These are phyloP conservation scores for Melitaea athalia DNA, from an alignment of 2,888 invertebrate genomes.

Conservation along the genomic window DNA sequence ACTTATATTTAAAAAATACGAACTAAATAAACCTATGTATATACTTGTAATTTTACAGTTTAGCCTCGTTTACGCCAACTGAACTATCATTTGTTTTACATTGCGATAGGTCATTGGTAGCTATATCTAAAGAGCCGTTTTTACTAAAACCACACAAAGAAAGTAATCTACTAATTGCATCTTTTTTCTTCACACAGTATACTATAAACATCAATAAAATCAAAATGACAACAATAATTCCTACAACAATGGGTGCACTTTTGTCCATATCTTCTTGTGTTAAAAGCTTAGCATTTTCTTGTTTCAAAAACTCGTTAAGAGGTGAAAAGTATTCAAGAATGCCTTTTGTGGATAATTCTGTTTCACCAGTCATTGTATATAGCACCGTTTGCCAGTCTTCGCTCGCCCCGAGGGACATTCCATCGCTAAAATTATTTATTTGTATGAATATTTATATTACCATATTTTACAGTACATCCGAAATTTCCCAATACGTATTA, in stretches of 20 bases:
- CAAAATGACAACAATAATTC: slow-evolving; percentile 61
- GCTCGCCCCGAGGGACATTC: slow-evolving; percentile 74
- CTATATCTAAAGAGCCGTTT: slow-evolving; percentile 75
- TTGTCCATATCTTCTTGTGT: slow-evolving; percentile 62
- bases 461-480: neutral
- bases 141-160: slow-evolving; percentile 68
- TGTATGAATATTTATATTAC: neutral
- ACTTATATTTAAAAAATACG: neutral
- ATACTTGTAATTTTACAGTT: slow-evolving; percentile 34
- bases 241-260: slow-evolving; percentile 69
- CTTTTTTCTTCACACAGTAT: slow-evolving; percentile 70
- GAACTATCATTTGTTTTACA: slow-evolving; percentile 56
- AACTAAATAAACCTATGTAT: neutral
- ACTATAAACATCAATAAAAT: slow-evolving; percentile 64
- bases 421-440: slow-evolving; percentile 53
- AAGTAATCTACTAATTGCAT: slow-evolving; percentile 58
- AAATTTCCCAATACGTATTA: neutral
- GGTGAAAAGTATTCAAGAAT: slow-evolving; percentile 68
- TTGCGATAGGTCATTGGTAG: slow-evolving; percentile 63
- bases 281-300: slow-evolving; percentile 58
- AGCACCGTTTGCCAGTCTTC: slow-evolving; percentile 73
- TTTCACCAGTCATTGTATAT: slow-evolving; percentile 68
- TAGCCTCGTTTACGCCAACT: slow-evolving; percentile 69
- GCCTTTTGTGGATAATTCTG: slow-evolving; percentile 67
- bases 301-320: slow-evolving; percentile 57